Evolutionary conservation across 1,140 invertebrate genomes (phyloP).

Genomic region (Piezodorus guildinii): DNA sequence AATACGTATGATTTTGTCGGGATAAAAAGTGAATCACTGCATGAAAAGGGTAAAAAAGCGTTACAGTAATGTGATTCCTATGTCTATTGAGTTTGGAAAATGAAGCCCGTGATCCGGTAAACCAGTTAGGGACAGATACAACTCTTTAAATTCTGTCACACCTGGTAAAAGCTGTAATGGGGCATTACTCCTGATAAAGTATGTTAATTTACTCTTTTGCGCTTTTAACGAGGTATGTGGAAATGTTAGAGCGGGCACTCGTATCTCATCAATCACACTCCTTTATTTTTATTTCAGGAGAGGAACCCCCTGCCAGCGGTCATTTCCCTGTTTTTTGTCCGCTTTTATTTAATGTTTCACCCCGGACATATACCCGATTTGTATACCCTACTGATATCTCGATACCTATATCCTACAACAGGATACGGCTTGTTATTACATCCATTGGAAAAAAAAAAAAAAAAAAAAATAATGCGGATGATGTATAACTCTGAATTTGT

Average conservation of each 20-base stretch:
- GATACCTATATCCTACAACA: too few species aligned
- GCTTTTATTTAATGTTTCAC: too few species aligned
- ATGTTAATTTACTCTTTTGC: conserved; percentile 3
- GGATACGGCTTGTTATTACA: too few species aligned
- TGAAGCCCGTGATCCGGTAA: not conserved
- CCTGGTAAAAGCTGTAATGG: not conserved
- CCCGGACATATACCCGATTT: too few species aligned
- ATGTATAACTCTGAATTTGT: too few species aligned
- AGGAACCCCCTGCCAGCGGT: not conserved
- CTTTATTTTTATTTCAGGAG: not conserved
- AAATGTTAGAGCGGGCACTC: not conserved
- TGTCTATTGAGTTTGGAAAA: not conserved
- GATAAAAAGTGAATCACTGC: too few species aligned
- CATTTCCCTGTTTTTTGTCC: not conserved
- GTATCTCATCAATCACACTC: not conserved
- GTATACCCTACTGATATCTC: too few species aligned
- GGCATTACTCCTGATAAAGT: conserved; percentile 1
- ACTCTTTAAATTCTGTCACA: conserved; percentile 3
- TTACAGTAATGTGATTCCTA: not conserved
- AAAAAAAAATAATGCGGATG: too few species aligned
- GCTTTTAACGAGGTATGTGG: not conserved
- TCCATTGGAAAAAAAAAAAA: too few species aligned
- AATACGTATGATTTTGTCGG: not conserved
- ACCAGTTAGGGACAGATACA: not conserved
- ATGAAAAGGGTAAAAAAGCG: too few species aligned